phyloP scores from a whole-genome alignment of 2,888 invertebrate species.

The Ctena decussata region DNA sequence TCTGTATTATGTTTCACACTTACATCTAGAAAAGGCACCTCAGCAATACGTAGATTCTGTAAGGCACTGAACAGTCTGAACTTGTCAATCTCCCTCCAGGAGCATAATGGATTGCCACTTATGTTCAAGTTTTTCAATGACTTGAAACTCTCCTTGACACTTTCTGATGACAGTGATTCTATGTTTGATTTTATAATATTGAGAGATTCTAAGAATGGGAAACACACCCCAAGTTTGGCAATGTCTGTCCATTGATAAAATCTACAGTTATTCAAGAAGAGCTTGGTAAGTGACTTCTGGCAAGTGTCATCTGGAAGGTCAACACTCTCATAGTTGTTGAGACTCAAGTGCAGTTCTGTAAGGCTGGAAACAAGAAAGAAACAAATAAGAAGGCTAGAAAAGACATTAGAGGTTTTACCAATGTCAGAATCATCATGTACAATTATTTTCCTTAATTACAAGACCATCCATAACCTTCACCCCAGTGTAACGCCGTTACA shows the following conservation, averaged over 20 bases:
- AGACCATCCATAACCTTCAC: too few relatives aligned
- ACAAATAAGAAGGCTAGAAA: too few relatives aligned
- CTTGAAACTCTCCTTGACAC: constrained; percentile 87
- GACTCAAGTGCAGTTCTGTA: constrained; percentile 96
- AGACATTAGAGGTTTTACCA: too few relatives aligned
- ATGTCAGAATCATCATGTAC: too few relatives aligned
- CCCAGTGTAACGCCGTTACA: too few relatives aligned
- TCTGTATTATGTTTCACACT: background rate
- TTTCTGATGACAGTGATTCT: constrained; percentile 39
- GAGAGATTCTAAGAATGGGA: constrained; percentile 94
- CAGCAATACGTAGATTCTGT: constrained; percentile 94
- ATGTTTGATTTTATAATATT: constrained; percentile 89
- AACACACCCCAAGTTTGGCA: constrained; percentile 93
- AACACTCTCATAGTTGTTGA: constrained; percentile 90
- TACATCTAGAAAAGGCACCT: constrained; percentile 89
- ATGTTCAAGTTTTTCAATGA: constrained; percentile 90
- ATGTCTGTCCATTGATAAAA: constrained; percentile 95
- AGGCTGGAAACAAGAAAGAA: constrained; percentile 88
- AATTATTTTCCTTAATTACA: too few relatives aligned
- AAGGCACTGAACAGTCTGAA: constrained; percentile 94
- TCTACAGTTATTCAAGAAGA: constrained; percentile 96
- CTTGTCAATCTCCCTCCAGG: constrained; percentile 96
- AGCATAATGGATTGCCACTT: constrained; percentile 93
- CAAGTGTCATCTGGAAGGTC: constrained; percentile 66
- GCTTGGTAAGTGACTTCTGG: constrained; percentile 90